These are phyloP conservation scores for Anarsia innoxiella DNA, from an alignment of 2,888 invertebrate genomes.

Conservation along the genomic window DNA sequence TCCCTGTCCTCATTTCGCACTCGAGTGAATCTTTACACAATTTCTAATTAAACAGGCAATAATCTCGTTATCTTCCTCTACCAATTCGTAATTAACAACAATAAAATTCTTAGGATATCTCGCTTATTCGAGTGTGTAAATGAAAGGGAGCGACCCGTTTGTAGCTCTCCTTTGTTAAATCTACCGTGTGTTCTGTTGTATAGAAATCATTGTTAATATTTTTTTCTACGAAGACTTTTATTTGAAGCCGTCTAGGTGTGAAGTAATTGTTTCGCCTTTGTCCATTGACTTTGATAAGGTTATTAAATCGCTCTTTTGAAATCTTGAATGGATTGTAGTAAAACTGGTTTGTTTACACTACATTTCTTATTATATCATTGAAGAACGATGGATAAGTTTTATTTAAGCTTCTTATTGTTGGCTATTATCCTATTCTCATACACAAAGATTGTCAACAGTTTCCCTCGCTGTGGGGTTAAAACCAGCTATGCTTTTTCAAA, in stretches of 20 bases:
- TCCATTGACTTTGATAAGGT: too few relatives aligned
- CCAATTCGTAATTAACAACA: slow-evolving; percentile 59
- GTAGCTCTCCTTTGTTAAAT: slow-evolving; percentile 32
- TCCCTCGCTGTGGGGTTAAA: too few relatives aligned
- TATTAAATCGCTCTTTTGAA: background rate
- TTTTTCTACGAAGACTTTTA: slow-evolving; percentile 8
- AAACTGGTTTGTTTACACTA: too few relatives aligned
- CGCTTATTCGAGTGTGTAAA: slow-evolving; percentile 41
- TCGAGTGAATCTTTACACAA: slow-evolving; percentile 15
- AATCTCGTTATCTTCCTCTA: slow-evolving; percentile 52
- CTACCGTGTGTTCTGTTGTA: slow-evolving; percentile 26
- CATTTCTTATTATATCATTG: too few relatives aligned
- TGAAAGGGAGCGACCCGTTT: slow-evolving; percentile 44
- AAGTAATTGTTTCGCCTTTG: slow-evolving; percentile 12
- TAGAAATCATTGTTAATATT: slow-evolving; percentile 13
- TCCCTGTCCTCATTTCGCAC: background rate
- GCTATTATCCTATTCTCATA: too few relatives aligned
- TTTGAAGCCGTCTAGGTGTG: slow-evolving; percentile 10
- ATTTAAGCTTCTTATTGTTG: too few relatives aligned
- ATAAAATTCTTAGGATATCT: slow-evolving; percentile 52
- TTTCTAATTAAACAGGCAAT: slow-evolving; percentile 50
- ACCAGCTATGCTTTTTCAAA: too few relatives aligned
- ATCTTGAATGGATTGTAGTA: too few relatives aligned
- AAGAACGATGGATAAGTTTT: too few relatives aligned
- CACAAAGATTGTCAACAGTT: too few relatives aligned